Percentiles rank a stretch among this genome's conserved stretches.
Evolutionary conservation across 2,797 vertebrate species (phyloP).

Genomic region (Tympanoctomys barrerae): DNA sequence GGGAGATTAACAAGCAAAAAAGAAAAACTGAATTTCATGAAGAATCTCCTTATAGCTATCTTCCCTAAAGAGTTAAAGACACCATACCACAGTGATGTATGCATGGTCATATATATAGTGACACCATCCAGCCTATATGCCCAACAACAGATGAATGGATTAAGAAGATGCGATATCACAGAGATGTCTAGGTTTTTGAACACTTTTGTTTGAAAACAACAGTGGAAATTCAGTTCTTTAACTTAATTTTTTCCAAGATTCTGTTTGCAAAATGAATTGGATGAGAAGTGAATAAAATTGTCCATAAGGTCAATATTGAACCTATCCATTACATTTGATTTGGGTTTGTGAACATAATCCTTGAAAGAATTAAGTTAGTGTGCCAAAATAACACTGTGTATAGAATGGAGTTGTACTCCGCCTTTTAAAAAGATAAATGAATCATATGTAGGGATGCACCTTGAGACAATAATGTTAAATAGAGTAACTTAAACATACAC

Average conservation of each 20-base stretch:
- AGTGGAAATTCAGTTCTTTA: neutral
- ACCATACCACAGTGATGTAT: neutral
- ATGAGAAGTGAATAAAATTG: neutral
- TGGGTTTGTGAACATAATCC: neutral
- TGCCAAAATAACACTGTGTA: neutral
- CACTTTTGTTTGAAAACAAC: neutral
- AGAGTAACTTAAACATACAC: neutral
- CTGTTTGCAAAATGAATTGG: neutral
- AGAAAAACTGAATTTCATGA: neutral
- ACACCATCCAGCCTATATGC: no score
- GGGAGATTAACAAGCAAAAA: neutral
- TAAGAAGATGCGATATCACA: neutral
- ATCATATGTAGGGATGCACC: neutral
- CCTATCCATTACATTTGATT: neutral
- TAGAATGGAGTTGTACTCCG: neutral
- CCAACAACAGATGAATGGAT: no score
- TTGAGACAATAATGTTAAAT: neutral
- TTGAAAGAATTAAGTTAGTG: neutral
- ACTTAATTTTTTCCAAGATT: neutral
- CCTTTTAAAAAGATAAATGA: neutral
- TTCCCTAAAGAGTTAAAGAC: neutral
- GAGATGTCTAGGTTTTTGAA: neutral
- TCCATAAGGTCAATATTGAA: neutral
- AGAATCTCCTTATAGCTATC: neutral
- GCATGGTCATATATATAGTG: neutral